Conservation (phyloP, 2,888 invertebrate species). For the Oegoconia quadripuncta region DNA sequence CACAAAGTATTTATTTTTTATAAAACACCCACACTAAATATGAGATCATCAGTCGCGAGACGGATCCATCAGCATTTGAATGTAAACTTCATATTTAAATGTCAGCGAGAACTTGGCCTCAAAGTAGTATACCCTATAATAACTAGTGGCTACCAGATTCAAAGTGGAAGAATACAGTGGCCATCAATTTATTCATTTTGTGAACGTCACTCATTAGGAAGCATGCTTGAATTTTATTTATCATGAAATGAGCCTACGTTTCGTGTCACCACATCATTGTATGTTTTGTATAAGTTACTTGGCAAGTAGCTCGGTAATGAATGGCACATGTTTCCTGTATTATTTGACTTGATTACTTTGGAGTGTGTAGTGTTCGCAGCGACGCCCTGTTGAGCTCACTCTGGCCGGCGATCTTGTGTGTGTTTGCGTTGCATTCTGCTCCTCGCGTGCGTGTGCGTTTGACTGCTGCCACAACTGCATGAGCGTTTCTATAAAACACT, state of each 20-base stretch:
- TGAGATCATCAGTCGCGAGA: too few relatives aligned
- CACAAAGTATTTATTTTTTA: not conserved
- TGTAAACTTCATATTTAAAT: too few relatives aligned
- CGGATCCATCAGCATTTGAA: too few relatives aligned
- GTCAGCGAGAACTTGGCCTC: too few relatives aligned
- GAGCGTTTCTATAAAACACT: slow-evolving; percentile 29
- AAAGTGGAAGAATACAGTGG: too few relatives aligned
- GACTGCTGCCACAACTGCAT: slow-evolving; percentile 58
- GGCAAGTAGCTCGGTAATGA: slow-evolving; percentile 18
- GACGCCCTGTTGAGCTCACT: slow-evolving; percentile 56
- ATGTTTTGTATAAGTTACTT: slow-evolving; percentile 13
- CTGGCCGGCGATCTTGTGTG: slow-evolving; percentile 77
- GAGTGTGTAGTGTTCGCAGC: slow-evolving; percentile 56
- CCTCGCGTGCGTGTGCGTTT: slow-evolving; percentile 50
- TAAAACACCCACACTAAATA: too few relatives aligned
- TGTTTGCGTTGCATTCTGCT: slow-evolving; percentile 61
- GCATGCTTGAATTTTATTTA: not conserved
- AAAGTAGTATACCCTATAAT: too few relatives aligned
- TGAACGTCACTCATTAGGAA: not conserved
- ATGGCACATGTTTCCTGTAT: slow-evolving; percentile 25
- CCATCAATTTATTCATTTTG: too few relatives aligned
- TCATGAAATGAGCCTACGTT: not conserved
- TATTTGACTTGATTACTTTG: slow-evolving; percentile 50
- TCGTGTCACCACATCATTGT: not conserved
- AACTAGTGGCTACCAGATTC: too few relatives aligned